Conservation (phyloP, 2,888 invertebrate genomes). For the Amorpha juglandis region DNA sequence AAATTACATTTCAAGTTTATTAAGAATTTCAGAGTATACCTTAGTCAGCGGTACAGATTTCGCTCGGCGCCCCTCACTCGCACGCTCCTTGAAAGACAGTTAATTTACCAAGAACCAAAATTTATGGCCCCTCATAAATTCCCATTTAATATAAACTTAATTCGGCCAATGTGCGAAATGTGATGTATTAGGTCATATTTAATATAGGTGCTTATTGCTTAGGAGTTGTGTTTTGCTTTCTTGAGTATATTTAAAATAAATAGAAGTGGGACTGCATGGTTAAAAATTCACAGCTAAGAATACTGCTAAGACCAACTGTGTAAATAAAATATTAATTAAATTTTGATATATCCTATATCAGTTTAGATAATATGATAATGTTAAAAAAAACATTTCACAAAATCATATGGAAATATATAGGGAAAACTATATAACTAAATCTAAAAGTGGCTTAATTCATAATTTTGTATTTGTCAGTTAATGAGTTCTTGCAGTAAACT, state of each 20-base stretch:
- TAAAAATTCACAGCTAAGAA: no score
- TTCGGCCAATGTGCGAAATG: constrained; percentile 10
- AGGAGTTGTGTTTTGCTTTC: neutral
- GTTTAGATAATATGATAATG: no score
- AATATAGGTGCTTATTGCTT: neutral
- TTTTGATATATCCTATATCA: no score
- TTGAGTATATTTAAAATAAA: neutral
- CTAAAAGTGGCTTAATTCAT: no score
- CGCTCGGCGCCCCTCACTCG: constrained; percentile 7
- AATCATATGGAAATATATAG: no score
- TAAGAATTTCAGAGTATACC: neutral
- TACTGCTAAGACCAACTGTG: no score
- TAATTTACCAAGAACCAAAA: constrained; percentile 29
- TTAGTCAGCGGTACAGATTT: neutral
- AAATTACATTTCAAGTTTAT: neutral
- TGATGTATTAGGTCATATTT: constrained; percentile 15
- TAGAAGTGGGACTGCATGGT: no score
- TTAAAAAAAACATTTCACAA: no score
- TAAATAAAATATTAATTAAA: no score
- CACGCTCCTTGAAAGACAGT: constrained; percentile 23
- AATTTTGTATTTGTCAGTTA: no score
- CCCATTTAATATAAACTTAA: constrained; percentile 25
- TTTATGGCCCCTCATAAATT: constrained; percentile 28
- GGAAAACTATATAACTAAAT: no score
- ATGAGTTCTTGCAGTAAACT: no score